Evolutionary conservation across 2,113 vertebrate species (phyloP).

Genomic region (Pseudonaja textilis): DNA sequence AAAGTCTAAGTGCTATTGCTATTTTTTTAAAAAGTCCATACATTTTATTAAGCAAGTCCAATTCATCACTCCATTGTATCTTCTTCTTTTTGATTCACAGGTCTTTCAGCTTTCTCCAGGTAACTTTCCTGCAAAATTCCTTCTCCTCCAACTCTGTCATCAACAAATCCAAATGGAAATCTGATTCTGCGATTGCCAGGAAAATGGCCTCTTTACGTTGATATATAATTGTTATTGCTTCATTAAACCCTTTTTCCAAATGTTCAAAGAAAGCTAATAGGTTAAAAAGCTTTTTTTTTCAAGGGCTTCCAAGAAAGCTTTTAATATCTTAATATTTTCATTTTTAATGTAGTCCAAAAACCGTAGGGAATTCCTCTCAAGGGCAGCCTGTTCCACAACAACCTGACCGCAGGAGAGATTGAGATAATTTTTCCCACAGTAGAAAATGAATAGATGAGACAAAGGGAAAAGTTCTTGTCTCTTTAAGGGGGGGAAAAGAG

Average conservation of each 20-base stretch:
- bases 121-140: neutral
- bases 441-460: neutral
- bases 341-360: neutral
- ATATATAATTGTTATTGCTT: neutral
- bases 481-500: neutral
- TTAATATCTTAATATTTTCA: neutral
- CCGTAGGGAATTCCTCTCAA: neutral
- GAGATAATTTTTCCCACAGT: neutral
- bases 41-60: neutral
- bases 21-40: neutral
- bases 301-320: neutral
- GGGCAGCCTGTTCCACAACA: neutral
- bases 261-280: neutral
- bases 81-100: neutral
- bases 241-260: neutral
- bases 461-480: neutral
- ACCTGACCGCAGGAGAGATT: neutral
- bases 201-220: neutral
- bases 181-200: neutral
- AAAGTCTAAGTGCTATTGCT: neutral
- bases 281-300: neutral
- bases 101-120: neutral
- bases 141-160: neutral
- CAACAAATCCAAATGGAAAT: neutral
- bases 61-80: neutral